Percentiles rank a stretch among this genome's conserved stretches.
Evolutionary conservation across 1,140 invertebrate genomes (phyloP).

Genomic region (Chrysomallon squamiferum): DNA sequence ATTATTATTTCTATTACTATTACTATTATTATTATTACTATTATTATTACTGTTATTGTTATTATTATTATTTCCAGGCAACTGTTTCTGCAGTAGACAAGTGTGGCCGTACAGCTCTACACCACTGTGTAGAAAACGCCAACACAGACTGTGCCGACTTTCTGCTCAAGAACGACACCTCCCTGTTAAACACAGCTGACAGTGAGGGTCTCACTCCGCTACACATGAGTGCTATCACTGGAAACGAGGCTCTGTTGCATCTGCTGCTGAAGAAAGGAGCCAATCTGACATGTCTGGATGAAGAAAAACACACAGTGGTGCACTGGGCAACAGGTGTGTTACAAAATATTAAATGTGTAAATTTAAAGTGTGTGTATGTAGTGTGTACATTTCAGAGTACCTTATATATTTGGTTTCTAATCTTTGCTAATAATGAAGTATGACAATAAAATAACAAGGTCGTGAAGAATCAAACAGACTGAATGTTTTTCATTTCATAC

Average conservation of each 20-base stretch:
- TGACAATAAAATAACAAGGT: too few species aligned
- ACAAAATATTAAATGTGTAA: too few species aligned
- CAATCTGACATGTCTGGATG: slow-evolving; percentile 86
- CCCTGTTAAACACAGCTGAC: slow-evolving; percentile 79
- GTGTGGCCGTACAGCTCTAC: slow-evolving; percentile 81
- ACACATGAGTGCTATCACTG: slow-evolving; percentile 69
- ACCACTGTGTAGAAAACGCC: slow-evolving; percentile 84
- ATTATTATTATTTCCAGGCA: slow-evolving; percentile 22
- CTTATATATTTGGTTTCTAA: neutral
- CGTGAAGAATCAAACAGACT: neutral
- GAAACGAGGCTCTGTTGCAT: slow-evolving; percentile 56
- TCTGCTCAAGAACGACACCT: slow-evolving; percentile 62
- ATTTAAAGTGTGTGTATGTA: too few species aligned
- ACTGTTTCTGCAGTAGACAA: slow-evolving; percentile 35
- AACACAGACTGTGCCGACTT: slow-evolving; percentile 68
- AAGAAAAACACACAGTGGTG: slow-evolving; percentile 93
- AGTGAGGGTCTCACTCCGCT: slow-evolving; percentile 93
- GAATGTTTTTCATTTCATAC: too few species aligned
- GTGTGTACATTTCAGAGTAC: neutral
- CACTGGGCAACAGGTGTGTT: slow-evolving; percentile 95
- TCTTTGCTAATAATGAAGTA: too few species aligned
- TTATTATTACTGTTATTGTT: too few species aligned
- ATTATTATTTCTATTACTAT: too few species aligned
- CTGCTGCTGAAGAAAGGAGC: slow-evolving; percentile 68
- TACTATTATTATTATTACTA: too few species aligned